Evolutionary conservation across 1,140 invertebrate species (phyloP).

Genomic region (Hormaphis cornu): DNA sequence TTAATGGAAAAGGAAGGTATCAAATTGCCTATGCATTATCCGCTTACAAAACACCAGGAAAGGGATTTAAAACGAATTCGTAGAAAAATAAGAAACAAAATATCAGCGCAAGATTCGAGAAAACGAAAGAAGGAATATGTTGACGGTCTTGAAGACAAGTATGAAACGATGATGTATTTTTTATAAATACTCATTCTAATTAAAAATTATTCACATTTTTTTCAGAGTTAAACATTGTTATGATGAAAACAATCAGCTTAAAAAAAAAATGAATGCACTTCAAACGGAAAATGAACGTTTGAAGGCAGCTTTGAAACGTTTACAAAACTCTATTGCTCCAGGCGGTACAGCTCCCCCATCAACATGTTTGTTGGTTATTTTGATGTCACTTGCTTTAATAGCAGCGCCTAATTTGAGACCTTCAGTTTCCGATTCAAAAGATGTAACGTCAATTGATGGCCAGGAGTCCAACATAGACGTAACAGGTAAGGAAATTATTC

Average conservation of each 20-base stretch:
- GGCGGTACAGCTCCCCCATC: constrained; percentile 55
- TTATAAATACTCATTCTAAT: too few species aligned
- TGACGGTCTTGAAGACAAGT: constrained; percentile 78
- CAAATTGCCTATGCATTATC: constrained; percentile 67
- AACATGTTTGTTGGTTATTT: constrained; percentile 73
- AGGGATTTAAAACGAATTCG: constrained; percentile 78
- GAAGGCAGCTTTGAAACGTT: constrained; percentile 49
- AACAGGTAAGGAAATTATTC: constrained; percentile 2
- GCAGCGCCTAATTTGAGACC: constrained; percentile 54
- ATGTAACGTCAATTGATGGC: constrained; percentile 32
- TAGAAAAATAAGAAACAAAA: constrained; percentile 88
- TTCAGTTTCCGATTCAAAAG: constrained; percentile 34
- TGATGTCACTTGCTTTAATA: constrained; percentile 67
- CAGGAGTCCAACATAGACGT: constrained; percentile 17
- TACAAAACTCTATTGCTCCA: constrained; percentile 37
- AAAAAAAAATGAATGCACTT: constrained; percentile 66
- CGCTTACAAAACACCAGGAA: constrained; percentile 80
- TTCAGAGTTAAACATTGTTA: constrained; percentile 72
- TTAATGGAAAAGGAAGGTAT: constrained; percentile 75
- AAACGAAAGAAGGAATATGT: constrained; percentile 91
- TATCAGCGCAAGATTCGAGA: constrained; percentile 84
- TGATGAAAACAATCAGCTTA: constrained; percentile 68
- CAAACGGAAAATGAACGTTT: constrained; percentile 70
- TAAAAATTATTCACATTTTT: too few species aligned
- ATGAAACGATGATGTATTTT: too few species aligned